phyloP scores from a whole-genome alignment of 2,113 vertebrate genomes.

The mouse (Mus musculus) region GRCm39 chr13:91761501-91762000 shows the following conservation, averaged over 20 bases:
- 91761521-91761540: conserved; percentile 53
- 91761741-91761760: conserved; percentile 27
- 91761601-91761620: conserved; percentile 19
- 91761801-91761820: conserved; percentile 33
- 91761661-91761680: conserved; percentile 61
- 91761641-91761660: neutral
- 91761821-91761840: conserved; percentile 25
- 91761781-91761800: neutral
- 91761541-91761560: conserved; percentile 50
- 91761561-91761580: conserved; percentile 53
- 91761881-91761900: conserved; percentile 25
- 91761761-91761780: neutral
- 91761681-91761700: conserved; percentile 1
- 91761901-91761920: neutral
- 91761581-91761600: conserved; percentile 41
- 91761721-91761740: conserved; percentile 12
- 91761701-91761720: conserved; percentile 48
- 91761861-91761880: conserved; percentile 28
- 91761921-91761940: neutral
- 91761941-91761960: neutral
- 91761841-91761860: conserved; percentile 42
- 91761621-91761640: conserved; percentile 38
- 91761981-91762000: neutral
- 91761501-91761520: conserved; percentile 47
- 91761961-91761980: neutral